Evolutionary conservation across 1,140 invertebrate species (phyloP), one percentile per base, ranked within the genome.

Genomic region (Drosophila burlai): DNA sequence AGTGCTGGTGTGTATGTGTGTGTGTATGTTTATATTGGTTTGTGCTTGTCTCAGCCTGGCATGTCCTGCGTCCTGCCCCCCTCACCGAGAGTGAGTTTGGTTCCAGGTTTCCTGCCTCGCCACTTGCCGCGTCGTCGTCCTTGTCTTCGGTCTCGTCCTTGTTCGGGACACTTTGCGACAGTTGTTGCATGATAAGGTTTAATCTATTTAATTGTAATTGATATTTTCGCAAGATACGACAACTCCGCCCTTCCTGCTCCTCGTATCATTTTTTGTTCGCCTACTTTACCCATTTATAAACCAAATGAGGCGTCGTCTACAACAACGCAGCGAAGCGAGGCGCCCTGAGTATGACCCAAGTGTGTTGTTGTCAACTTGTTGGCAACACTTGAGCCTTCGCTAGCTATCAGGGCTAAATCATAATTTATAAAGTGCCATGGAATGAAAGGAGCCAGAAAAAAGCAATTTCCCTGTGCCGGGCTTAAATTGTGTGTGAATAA

Each of bases 131-230:
- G 16, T 49, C 24, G 58, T 42, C 40, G 49, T 63, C 62, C 47
- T 66, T 61, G 67, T 62, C 50, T 61, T 55, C 59, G 65, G 74
- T 58, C 46, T 76, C 62, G 83, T 77, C 64, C 72, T 81, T 81
- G 84, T 78, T 61, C 73, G 68, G 73, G 84, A 83, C 84, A 89
- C 84, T 87, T 89, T 89, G 84, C 84, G 84, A 89, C 84, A 89
- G 84, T 89, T 89, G 84, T 89, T 89, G 84, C 84, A 89, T 89
- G 84, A 89, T 89, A 89, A 89, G 84, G 84, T 89, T 89, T 89
- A 89, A 89, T 89, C 84, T 89, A 89, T 89, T 89, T 89, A 89
- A 89, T 89, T 89, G 84, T 89, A 89, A 89, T 89, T 89, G 84
- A 89, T 89, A 89, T 89, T 89, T 89, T 89, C 81, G 64, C 84